Evolutionary conservation across 35 echinoderm and acorn worm genomes (phyloP).

Genomic region (Hemicentrotus pulcherrimus): DNA sequence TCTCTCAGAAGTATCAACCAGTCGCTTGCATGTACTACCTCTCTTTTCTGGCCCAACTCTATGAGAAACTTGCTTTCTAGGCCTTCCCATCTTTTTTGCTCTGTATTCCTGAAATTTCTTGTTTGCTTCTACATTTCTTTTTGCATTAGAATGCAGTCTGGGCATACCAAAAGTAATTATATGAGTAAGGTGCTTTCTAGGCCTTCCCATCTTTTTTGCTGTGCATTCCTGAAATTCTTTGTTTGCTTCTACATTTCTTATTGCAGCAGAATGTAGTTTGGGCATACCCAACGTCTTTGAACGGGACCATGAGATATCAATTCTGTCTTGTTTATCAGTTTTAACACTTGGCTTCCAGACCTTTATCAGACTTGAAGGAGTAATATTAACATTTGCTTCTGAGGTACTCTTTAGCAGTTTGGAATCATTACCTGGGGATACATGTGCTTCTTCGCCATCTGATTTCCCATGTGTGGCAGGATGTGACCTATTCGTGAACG

Average conservation of each 20-base stretch:
- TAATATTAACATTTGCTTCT: neutral
- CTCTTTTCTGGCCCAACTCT: neutral
- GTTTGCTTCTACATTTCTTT: neutral
- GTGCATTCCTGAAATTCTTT: neutral
- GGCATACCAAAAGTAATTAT: neutral
- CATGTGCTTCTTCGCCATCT: neutral
- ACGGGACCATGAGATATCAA: neutral
- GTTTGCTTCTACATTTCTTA: neutral
- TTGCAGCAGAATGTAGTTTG: neutral
- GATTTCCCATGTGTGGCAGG: neutral
- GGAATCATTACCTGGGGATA: neutral
- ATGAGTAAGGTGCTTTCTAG: neutral
- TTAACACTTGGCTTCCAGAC: neutral
- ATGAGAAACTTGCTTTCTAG: neutral
- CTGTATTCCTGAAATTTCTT: neutral
- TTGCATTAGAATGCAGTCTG: neutral
- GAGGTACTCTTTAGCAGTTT: neutral
- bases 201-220: neutral
- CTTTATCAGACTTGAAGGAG: neutral
- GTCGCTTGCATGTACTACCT: neutral
- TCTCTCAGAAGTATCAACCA: neutral
- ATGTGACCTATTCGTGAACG: neutral
- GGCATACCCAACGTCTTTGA: neutral
- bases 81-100: neutral
- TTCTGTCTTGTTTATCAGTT: neutral